Evolutionary conservation across 2,113 vertebrate species (phyloP).

Genomic region (Toxotes jaculatrix): DNA sequence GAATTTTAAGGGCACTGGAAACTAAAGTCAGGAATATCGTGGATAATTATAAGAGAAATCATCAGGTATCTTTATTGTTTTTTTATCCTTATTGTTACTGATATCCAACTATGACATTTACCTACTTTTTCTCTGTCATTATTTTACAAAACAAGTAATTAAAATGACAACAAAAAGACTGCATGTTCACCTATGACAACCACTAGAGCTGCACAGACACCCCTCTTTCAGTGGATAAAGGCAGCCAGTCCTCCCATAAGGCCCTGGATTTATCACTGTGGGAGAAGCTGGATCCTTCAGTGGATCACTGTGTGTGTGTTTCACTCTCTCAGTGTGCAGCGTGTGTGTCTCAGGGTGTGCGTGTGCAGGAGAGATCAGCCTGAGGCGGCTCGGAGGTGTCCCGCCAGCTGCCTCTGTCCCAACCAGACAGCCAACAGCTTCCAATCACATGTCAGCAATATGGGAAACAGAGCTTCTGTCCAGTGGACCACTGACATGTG

Average conservation of each 20-base stretch:
- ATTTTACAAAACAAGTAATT: neutral
- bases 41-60: conserved; percentile 5
- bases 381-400: conserved; percentile 79
- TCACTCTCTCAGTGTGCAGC: conserved; percentile 17
- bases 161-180: conserved; percentile 1
- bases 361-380: conserved; percentile 68
- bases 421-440: conserved; percentile 87
- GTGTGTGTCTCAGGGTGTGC: conserved; percentile 44
- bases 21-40: conserved; percentile 23
- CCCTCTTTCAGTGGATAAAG: conserved; percentile 45
- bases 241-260: conserved; percentile 57
- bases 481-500: conserved; percentile 80
- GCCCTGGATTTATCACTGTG: conserved; percentile 52
- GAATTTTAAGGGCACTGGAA: conserved; percentile 40
- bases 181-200: conserved; percentile 11
- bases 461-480: conserved; percentile 85
- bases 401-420: conserved; percentile 83
- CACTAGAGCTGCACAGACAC: conserved; percentile 26
- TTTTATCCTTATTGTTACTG: neutral
- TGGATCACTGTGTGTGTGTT: conserved; percentile 33
- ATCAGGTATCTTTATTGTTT: neutral
- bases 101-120: neutral
- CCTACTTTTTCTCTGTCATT: neutral
- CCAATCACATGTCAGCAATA: conserved; percentile 86
- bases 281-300: conserved; percentile 57